Evolutionary conservation across 2,888 invertebrate genomes (phyloP).

Genomic region (Eudasyphora cyanicolor): DNA sequence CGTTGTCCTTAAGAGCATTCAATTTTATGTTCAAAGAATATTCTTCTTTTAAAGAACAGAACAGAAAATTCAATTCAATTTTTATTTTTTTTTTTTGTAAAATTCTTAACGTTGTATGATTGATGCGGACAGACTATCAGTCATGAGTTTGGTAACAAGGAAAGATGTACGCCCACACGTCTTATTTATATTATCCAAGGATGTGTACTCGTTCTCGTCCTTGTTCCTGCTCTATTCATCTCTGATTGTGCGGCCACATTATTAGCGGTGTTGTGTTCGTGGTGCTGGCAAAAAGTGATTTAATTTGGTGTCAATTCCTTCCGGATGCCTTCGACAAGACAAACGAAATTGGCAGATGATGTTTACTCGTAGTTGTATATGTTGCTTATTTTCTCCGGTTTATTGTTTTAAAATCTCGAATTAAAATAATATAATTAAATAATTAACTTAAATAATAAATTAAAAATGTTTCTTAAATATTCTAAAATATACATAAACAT

Average conservation of each 20-base stretch:
- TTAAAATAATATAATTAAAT: no score
- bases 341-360: no score
- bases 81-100: neutral
- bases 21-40: neutral
- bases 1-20: constrained; percentile 6
- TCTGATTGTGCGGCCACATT: neutral
- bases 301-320: neutral
- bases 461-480: no score
- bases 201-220: neutral
- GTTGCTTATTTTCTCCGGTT: no score
- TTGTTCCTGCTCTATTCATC: neutral
- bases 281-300: neutral
- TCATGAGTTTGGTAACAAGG: neutral
- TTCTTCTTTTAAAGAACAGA: no score
- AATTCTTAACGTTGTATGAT: neutral
- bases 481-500: no score
- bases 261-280: no score
- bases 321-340: no score
- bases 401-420: no score
- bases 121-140: no score
- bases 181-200: neutral
- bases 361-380: no score
- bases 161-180: constrained; percentile 38
- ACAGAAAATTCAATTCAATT: neutral
- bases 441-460: no score